Evolutionary conservation across 1,140 invertebrate genomes (phyloP).

Genomic region (Chironomus tepperi): DNA sequence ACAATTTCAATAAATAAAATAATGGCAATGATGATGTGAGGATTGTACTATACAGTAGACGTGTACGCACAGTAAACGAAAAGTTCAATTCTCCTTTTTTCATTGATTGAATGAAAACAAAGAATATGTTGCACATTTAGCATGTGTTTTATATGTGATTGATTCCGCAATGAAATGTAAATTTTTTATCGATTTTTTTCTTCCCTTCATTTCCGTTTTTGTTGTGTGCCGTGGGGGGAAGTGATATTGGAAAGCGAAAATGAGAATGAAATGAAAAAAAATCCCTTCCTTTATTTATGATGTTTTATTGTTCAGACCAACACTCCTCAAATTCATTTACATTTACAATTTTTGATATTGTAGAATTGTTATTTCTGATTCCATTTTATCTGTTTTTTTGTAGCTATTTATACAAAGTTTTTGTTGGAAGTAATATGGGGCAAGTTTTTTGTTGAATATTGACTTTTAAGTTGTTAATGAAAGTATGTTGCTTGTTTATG

Average conservation of each 20-base stretch:
- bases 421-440: too few relatives aligned
- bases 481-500: too few relatives aligned
- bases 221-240: too few relatives aligned
- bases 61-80: background rate
- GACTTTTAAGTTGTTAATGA: too few relatives aligned
- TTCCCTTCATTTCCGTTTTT: background rate
- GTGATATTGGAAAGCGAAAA: too few relatives aligned
- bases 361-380: too few relatives aligned
- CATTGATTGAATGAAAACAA: background rate
- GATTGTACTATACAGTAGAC: constrained; percentile 2
- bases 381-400: too few relatives aligned
- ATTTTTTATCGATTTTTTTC: constrained; percentile 14
- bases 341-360: background rate
- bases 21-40: background rate
- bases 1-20: background rate
- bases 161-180: background rate
- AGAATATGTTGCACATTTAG: background rate
- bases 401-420: too few relatives aligned
- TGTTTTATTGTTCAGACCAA: background rate
- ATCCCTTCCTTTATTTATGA: background rate
- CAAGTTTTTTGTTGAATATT: too few relatives aligned
- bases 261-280: background rate
- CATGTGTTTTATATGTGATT: constrained; percentile 7
- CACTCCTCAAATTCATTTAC: background rate
- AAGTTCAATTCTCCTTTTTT: background rate